A percentile compares a stretch with the other conserved stretches of the same genome.
phyloP scores from a whole-genome alignment of 2,888 invertebrate species.

The Lasioglossum villosulum region DNA sequence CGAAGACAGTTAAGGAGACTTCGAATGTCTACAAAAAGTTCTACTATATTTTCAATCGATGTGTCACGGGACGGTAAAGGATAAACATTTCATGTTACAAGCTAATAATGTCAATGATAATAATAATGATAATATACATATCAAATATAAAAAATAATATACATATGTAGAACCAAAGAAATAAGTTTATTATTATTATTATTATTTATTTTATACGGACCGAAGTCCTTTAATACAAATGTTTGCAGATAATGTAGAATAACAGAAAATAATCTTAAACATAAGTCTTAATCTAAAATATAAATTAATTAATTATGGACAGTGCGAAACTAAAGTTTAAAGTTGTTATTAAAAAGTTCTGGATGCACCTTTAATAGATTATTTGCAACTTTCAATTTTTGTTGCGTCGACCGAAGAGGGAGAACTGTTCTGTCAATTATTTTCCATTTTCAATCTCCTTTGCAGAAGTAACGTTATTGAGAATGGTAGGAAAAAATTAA shows the following conservation, averaged over 20 bases:
- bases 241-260: too few species aligned
- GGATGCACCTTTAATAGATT: not conserved
- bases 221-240: too few species aligned
- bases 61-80: not conserved
- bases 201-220: too few species aligned
- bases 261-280: too few species aligned
- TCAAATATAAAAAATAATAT: too few species aligned
- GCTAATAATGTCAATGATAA: too few species aligned
- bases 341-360: not conserved
- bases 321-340: too few species aligned
- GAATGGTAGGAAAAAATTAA: not conserved
- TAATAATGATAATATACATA: too few species aligned
- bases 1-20: not conserved
- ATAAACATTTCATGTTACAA: not conserved
- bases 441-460: not conserved
- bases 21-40: not conserved
- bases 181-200: too few species aligned
- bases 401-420: not conserved
- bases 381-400: not conserved
- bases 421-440: not conserved
- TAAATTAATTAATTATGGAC: too few species aligned
- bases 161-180: too few species aligned
- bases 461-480: not conserved
- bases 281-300: too few species aligned
- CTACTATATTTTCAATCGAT: not conserved